Evolutionary conservation across 2,797 vertebrate genomes (phyloP), one percentile per base, ranked within the genome.

Genomic region (Heliangelus exortis): DNA sequence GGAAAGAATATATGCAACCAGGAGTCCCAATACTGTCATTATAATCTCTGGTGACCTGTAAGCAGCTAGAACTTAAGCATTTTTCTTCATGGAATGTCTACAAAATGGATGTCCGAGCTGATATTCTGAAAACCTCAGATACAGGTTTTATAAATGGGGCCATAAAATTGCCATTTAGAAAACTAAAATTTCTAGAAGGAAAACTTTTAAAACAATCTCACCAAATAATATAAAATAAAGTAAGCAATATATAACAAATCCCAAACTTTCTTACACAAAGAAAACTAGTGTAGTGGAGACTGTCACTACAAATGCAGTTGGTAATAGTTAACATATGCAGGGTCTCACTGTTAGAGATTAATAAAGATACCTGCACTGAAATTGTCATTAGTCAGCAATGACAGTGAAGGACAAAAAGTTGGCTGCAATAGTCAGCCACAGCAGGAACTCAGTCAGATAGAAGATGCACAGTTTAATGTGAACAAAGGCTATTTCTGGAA

Each of bases 391-490:
- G 65, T 83, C 50, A 48, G 21, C 31, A 90, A 50, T 53, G 68
- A 68, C 14, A 87, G 15, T 5, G 54, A 90, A 92, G 47, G 47
- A 92, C 54, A 90, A 84, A 82, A 66, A 53, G 31, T 41, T 90
- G 72, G 51, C 54, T 85, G 16, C 29, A 12, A 72, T 12, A 76
- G 36, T 20, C 25, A 76, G 39, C 17, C 67, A 76, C 59, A 83
- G 72, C 31, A 48, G 53, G 51, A 87, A 26, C 13, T 57, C 41
- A 85, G 47, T 10, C 33, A 93, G 23, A 39, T 6, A 75, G 39
- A 41, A 78, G 21, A 65, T 53, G 14, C 50, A 51, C 15, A 53
- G 48, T 26, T 67, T 61, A 72, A 59, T 45, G 18, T 53, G 45
- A 67, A 51, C n/a, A 63, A 10, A 54, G 29, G 28, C 25, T 87